phyloP scores from a whole-genome alignment of 2,113 vertebrate genomes.

The Entomyzon cyanotis region DNA sequence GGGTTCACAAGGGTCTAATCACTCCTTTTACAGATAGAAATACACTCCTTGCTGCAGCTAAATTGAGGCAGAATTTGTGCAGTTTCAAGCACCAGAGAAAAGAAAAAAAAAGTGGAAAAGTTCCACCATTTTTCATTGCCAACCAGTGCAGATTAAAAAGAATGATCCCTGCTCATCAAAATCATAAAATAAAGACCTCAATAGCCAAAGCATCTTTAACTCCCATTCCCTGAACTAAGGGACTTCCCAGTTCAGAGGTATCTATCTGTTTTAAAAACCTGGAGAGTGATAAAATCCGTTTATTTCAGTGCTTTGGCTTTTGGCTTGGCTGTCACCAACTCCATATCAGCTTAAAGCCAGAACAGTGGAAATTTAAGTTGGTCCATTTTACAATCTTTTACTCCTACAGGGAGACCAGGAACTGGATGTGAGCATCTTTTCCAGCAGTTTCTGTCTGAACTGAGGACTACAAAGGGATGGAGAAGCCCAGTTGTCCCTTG shows the following conservation, averaged over 20 bases:
- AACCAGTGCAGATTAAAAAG: background rate
- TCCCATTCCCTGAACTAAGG: background rate
- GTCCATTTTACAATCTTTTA: background rate
- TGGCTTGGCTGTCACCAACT: background rate
- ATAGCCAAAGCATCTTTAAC: background rate
- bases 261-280: fast-evolving
- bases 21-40: background rate
- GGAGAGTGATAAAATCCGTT: background rate
- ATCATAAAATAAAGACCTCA: background rate
- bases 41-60: background rate
- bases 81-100: background rate
- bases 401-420: background rate
- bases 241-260: background rate
- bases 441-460: background rate
- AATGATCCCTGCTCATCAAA: background rate
- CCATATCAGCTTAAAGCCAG: background rate
- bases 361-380: background rate
- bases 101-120: fast-evolving
- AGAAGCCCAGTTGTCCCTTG: fast-evolving
- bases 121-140: background rate
- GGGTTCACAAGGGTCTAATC: background rate
- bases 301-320: background rate
- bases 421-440: background rate
- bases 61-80: background rate
- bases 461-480: background rate